A percentile compares a stretch with the other conserved stretches of the same genome.
Conservation (phyloP, 1,140 invertebrate species). For the Eubasilissa regina region DNA sequence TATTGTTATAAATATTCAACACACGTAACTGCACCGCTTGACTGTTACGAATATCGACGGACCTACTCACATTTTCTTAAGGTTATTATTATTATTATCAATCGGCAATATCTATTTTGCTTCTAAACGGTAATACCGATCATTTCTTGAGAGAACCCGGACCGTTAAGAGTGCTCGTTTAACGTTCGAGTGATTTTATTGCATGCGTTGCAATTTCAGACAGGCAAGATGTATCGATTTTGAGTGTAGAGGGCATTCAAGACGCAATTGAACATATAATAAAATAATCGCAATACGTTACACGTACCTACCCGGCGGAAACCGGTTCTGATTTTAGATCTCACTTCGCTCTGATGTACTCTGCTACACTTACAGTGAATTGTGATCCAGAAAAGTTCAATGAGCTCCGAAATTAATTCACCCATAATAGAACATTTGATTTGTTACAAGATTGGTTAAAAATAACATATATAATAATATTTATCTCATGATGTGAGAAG, state of each 20-base stretch:
- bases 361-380: neutral
- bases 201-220: constrained; percentile 35
- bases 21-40: too few species aligned
- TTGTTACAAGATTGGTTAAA: too few species aligned
- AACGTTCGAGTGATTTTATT: constrained; percentile 23
- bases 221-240: constrained; percentile 36
- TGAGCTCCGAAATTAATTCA: constrained; percentile 17
- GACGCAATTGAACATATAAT: constrained; percentile 42
- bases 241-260: constrained; percentile 21
- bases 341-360: constrained; percentile 9
- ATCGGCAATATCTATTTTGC: constrained; percentile 28
- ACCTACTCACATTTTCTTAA: too few species aligned
- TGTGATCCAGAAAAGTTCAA: constrained; percentile 36
- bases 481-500: too few species aligned
- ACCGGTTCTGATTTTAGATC: constrained; percentile 42
- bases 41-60: too few species aligned
- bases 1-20: too few species aligned
- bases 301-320: constrained; percentile 9
- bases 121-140: constrained; percentile 18
- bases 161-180: constrained; percentile 22
- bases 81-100: neutral
- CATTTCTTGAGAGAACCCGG: constrained; percentile 18
- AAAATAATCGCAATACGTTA: constrained; percentile 41
- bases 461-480: too few species aligned
- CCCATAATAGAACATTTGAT: neutral